phyloP scores from a whole-genome alignment of 2,113 vertebrate species.

The Lepus europaeus region DNA sequence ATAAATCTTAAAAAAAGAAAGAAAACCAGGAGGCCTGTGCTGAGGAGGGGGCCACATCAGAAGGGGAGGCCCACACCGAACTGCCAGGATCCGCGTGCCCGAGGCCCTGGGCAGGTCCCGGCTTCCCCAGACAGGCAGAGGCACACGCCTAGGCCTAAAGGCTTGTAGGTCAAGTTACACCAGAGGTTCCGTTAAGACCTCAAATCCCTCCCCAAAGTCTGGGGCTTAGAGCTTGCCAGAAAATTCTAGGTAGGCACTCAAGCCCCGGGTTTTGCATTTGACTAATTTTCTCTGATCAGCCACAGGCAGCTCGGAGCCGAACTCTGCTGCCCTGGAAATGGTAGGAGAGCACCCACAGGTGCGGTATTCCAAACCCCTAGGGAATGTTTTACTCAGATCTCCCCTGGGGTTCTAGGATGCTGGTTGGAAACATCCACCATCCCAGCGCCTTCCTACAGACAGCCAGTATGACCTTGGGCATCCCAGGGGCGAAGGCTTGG shows the following conservation, averaged over 20 bases:
- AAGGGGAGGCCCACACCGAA: background rate
- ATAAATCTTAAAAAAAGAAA: too few species aligned
- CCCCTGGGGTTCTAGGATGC: accelerated
- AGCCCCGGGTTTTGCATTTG: background rate
- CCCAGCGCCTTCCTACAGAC: too few species aligned
- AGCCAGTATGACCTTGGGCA: accelerated
- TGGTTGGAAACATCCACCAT: accelerated
- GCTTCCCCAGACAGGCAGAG: background rate
- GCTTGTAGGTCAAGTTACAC: slow-evolving; percentile 68
- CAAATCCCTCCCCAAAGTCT: slow-evolving; percentile 69
- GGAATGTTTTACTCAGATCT: background rate
- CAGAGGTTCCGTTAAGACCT: slow-evolving; percentile 65
- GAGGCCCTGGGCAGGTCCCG: slow-evolving; percentile 37
- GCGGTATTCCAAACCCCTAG: background rate
- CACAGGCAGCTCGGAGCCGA: background rate
- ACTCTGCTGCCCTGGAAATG: background rate
- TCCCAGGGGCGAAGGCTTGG: background rate
- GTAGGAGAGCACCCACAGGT: background rate
- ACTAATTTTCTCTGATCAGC: background rate
- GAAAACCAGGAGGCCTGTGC: too few species aligned
- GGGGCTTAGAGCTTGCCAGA: slow-evolving; percentile 53
- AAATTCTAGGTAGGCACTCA: slow-evolving; percentile 27
- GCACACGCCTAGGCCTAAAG: slow-evolving; percentile 64
- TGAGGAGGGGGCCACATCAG: too few species aligned
- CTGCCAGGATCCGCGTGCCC: background rate